phyloP scores from a whole-genome alignment of 2,797 vertebrate genomes.

The Margarornis squamiger region DNA sequence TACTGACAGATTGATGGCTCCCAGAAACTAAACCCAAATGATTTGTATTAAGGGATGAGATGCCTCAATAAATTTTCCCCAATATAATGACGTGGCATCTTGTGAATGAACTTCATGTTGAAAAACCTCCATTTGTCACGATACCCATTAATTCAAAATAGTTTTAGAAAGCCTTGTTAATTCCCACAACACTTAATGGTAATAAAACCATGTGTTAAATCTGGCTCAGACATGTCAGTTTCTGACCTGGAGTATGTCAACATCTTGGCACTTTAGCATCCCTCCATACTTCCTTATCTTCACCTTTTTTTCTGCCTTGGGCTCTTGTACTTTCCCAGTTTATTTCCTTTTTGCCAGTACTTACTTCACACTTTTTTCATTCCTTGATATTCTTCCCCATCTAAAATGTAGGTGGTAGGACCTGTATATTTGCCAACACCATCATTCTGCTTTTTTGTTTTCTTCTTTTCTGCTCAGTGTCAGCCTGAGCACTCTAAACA shows the following conservation, averaged over 20 bases:
- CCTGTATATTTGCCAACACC: background rate
- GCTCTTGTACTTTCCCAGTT: fast-evolving
- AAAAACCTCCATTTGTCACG: fast-evolving
- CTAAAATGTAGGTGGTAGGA: background rate
- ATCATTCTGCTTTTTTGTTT: background rate
- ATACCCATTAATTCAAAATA: background rate
- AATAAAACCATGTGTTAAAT: background rate
- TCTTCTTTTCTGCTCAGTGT: background rate
- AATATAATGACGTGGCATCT: background rate
- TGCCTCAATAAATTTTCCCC: background rate
- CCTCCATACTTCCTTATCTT: background rate
- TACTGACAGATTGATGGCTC: background rate
- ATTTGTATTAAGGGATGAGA: background rate
- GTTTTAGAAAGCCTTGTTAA: background rate
- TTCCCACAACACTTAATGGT: background rate
- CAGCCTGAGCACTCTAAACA: background rate
- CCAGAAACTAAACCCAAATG: background rate
- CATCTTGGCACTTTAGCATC: background rate
- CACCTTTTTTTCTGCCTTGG: background rate
- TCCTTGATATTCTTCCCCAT: background rate
- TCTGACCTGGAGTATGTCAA: background rate
- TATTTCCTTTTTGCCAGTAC: background rate
- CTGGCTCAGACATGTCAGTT: background rate
- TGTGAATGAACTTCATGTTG: background rate
- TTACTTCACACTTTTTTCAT: background rate